phyloP scores from a whole-genome alignment of 2,113 vertebrate species.

The Dolichotis patagonum region DNA sequence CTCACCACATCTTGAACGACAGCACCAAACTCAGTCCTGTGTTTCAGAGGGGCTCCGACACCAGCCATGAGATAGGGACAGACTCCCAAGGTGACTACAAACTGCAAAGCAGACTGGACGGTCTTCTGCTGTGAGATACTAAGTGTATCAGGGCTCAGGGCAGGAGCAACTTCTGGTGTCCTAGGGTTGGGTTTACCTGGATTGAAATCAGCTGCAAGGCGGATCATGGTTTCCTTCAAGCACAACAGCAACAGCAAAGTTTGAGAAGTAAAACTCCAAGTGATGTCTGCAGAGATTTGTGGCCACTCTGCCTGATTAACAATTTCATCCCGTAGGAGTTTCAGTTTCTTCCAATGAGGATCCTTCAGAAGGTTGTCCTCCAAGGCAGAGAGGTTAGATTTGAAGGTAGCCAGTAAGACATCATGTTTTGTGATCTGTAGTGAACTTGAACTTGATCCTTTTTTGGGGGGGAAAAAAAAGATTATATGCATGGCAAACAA shows the following conservation, averaged over 20 bases:
- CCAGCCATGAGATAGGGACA: slow-evolving; percentile 91
- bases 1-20: slow-evolving; percentile 84
- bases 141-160: slow-evolving; percentile 92
- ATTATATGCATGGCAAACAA: slow-evolving; percentile 29
- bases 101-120: slow-evolving; percentile 89
- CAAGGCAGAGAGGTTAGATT: slow-evolving; percentile 85
- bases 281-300: slow-evolving; percentile 79
- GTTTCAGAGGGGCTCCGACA: slow-evolving; percentile 88
- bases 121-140: slow-evolving; percentile 91
- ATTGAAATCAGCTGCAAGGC: slow-evolving; percentile 84
- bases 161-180: slow-evolving; percentile 88
- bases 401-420: slow-evolving; percentile 86
- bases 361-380: slow-evolving; percentile 85
- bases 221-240: slow-evolving; percentile 86
- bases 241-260: slow-evolving; percentile 89
- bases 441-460: slow-evolving; percentile 80
- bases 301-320: slow-evolving; percentile 79
- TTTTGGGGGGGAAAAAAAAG: slow-evolving; percentile 33
- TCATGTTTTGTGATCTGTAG: slow-evolving; percentile 82
- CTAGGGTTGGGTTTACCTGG: slow-evolving; percentile 62
- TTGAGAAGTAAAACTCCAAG: slow-evolving; percentile 90
- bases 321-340: slow-evolving; percentile 79
- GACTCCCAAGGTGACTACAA: slow-evolving; percentile 91
- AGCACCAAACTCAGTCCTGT: slow-evolving; percentile 88
- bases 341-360: slow-evolving; percentile 80